Percentiles rank a stretch among this genome's conserved stretches.
Evolutionary conservation across 2,888 invertebrate species (phyloP).

Genomic region (Ichneumon xanthorius): DNA sequence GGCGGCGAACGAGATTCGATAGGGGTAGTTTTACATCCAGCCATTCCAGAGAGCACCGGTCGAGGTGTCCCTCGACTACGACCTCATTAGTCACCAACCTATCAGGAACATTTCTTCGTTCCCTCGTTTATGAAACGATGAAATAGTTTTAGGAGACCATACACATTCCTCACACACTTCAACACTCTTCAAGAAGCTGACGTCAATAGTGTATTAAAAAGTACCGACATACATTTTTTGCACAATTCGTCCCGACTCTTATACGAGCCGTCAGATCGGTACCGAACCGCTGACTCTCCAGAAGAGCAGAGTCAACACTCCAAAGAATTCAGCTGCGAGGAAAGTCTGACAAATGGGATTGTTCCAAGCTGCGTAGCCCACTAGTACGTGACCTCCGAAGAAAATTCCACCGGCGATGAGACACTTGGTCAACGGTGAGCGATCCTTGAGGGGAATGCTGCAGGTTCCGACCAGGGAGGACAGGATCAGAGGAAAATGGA

Average conservation of each 20-base stretch:
- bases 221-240: background rate
- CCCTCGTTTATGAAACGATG: background rate
- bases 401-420: slow-evolving; percentile 67
- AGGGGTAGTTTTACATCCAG: slow-evolving; percentile 59
- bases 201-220: background rate
- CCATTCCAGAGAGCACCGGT: slow-evolving; percentile 30
- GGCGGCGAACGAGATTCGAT: slow-evolving; percentile 49
- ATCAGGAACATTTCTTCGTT: slow-evolving; percentile 7
- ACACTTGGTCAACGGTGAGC: slow-evolving; percentile 49
- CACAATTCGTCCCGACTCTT: background rate
- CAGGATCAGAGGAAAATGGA: slow-evolving; percentile 41
- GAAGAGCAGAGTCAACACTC: slow-evolving; percentile 76
- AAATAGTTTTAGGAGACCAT: background rate
- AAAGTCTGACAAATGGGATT: slow-evolving; percentile 76
- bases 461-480: background rate
- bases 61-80: slow-evolving; percentile 76
- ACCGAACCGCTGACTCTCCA: slow-evolving; percentile 74
- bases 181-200: background rate
- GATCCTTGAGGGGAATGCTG: background rate
- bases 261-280: slow-evolving; percentile 53
- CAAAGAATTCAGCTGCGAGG: slow-evolving; percentile 79
- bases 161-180: background rate
- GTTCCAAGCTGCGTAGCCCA: slow-evolving; percentile 72
- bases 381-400: slow-evolving; percentile 67
- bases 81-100: slow-evolving; percentile 75